A percentile compares a stretch with the other conserved stretches of the same genome.
phyloP scores from a whole-genome alignment of 1,140 invertebrate species.

The Heliconius melpomene region DNA sequence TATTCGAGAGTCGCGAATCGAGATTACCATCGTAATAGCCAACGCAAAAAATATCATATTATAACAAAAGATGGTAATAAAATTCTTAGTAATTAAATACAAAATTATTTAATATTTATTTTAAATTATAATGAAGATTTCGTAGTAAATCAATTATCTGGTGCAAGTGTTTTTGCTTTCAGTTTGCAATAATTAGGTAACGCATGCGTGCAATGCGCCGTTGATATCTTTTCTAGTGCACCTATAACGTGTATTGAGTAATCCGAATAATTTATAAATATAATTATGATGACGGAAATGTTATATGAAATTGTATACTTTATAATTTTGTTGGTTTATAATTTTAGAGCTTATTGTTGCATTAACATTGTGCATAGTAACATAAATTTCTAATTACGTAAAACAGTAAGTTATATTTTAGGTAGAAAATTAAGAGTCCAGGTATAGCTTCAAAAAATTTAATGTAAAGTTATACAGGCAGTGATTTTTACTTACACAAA shows the following conservation, averaged over 20 bases:
- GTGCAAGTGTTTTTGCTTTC: slow-evolving; percentile 4
- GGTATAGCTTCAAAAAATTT: background rate
- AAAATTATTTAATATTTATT: background rate
- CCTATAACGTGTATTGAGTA: slow-evolving; percentile 8
- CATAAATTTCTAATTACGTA: background rate
- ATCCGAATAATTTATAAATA: background rate
- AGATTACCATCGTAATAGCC: background rate
- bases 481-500: too few relatives aligned
- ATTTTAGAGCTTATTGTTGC: background rate
- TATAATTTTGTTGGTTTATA: background rate
- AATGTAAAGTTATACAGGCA: background rate
- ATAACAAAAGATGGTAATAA: background rate
- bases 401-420: background rate
- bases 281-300: slow-evolving; percentile 12
- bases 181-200: slow-evolving; percentile 29
- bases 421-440: too few relatives aligned
- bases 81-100: background rate
- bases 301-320: background rate
- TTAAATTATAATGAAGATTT: slow-evolving; percentile 3
- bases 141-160: slow-evolving; percentile 10
- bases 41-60: background rate
- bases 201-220: slow-evolving; percentile 19
- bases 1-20: background rate
- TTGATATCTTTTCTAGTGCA: slow-evolving; percentile 43
- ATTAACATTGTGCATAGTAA: background rate